These are phyloP conservation scores for Trididemnum nubilum DNA, from an alignment of 23 tunicate species.

Conservation along the genomic window DNA sequence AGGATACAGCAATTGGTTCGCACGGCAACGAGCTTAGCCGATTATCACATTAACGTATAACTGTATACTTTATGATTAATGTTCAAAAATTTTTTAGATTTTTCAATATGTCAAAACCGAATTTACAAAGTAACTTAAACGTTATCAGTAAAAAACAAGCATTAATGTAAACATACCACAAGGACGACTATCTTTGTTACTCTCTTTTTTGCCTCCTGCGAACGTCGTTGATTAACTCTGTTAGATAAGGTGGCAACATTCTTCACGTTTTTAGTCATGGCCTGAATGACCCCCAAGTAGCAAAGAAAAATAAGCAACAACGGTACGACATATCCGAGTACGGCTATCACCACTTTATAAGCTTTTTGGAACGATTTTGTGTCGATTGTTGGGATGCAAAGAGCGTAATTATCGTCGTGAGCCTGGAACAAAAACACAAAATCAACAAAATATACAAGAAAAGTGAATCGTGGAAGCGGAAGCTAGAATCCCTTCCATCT, in stretches of 20 bases:
- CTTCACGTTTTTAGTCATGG: constrained; percentile 53
- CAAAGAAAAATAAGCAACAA: constrained; percentile 65
- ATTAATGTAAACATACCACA: constrained; percentile 53
- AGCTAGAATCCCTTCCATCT: too few species aligned
- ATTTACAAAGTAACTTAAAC: too few species aligned
- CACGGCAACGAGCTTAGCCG: too few species aligned
- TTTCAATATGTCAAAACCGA: too few species aligned
- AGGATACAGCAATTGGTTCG: too few species aligned
- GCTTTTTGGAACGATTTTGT: constrained; percentile 38
- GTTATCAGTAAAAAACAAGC: too few species aligned
- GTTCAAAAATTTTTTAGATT: too few species aligned
- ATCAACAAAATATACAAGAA: too few species aligned
- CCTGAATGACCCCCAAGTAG: constrained; percentile 63
- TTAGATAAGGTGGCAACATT: constrained; percentile 47
- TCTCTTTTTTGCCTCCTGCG: constrained; percentile 37
- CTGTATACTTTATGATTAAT: too few species aligned
- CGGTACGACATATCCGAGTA: constrained; percentile 70
- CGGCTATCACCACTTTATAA: constrained; percentile 41
- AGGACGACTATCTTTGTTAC: constrained; percentile 74
- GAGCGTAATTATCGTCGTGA: constrained; percentile 22
- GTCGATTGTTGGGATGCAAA: constrained; percentile 43
- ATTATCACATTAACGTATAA: too few species aligned
- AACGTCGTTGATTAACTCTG: constrained; percentile 18
- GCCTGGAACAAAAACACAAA: constrained; percentile 44
- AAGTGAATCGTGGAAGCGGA: too few species aligned